phyloP scores from a whole-genome alignment of 2,113 vertebrate genomes.

The Rhinogobius similis region DNA sequence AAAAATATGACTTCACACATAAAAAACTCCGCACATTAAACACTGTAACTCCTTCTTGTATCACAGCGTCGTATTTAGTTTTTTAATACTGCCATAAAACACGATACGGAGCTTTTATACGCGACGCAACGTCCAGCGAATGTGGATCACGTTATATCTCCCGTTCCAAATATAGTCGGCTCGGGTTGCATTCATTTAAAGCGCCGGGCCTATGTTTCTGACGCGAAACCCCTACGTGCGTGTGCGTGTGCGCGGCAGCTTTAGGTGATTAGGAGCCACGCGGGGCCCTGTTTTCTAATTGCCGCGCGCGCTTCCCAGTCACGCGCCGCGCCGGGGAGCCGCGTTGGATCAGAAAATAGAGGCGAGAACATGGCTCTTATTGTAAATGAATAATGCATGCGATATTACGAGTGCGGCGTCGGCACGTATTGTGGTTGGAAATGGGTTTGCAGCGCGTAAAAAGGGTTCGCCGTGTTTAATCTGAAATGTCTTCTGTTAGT shows the following conservation, averaged over 20 bases:
- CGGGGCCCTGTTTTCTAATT: slow-evolving; percentile 58
- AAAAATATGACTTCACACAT: no score
- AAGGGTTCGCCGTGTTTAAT: neutral
- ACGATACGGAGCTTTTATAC: neutral
- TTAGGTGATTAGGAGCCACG: slow-evolving; percentile 53
- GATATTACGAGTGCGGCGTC: slow-evolving; percentile 7
- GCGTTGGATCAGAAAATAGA: slow-evolving; percentile 11
- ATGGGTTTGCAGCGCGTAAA: neutral
- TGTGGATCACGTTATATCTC: neutral
- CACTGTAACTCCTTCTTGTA: neutral
- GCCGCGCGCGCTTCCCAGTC: slow-evolving; percentile 59
- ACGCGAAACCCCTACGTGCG: neutral
- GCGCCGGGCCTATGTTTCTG: neutral
- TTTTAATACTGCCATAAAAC: neutral
- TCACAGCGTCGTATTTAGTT: neutral
- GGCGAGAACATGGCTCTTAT: slow-evolving; percentile 42
- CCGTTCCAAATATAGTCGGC: slow-evolving; percentile 1
- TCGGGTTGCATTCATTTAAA: slow-evolving; percentile 24
- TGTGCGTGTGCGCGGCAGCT: slow-evolving; percentile 31
- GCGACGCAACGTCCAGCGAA: neutral
- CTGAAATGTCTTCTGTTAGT: neutral
- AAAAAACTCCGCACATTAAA: no score
- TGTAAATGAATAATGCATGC: slow-evolving; percentile 17
- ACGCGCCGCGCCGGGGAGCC: slow-evolving; percentile 55
- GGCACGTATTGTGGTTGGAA: slow-evolving; percentile 8